Base-by-base conservation (phyloP, 2,888 invertebrate genomes). In the Patella ulyssiponensis region DNA sequence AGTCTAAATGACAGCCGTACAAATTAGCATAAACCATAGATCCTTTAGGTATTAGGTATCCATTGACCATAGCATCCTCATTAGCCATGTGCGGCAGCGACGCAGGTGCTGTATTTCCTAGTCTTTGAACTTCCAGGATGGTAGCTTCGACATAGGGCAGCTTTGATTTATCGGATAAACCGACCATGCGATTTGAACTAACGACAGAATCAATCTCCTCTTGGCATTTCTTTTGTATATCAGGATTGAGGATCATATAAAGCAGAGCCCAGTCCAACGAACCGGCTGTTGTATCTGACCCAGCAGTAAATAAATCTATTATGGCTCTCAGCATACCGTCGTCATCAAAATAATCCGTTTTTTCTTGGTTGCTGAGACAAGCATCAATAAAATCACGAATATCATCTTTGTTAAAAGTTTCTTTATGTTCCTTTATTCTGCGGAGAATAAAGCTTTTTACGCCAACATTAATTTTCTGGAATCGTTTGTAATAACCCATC, bases 341-440 rank as follows among this genome's bases (percentile, higher is more conserved):
- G 64, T 64, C 64, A 9, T 23, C 23, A 44, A 44, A 44, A 44
- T 44, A 44, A 44, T 44, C 44, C 9, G 44, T 44, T 44, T 44
- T 44, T 44, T 44, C 44, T 44, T 9, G 44, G 44, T 44, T 44
- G 44, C 9, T 44, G 9, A 44, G 44, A 44, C 44, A 64, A 14
- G 64, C 64, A 23, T 64, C 64, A 14, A 64, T 64, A 23, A 64
- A 64, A 23, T 64, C 64, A 12, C 64, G 64, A 64, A 64, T 64
- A 23, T 64, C 64, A 64, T 23, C 64, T 11, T 20, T 20, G 20
- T 64, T 20, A 20, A 64, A 23, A 20, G 20, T 64, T 23, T 64
- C 20, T 20, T 23, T 64, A 4, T 64, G 64, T 9, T 64, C 64
- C 14, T 64, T 14, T 3, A 64, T 64, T 23, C 64, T 23, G 64